Percentiles rank a stretch among this genome's conserved stretches.
Conservation (phyloP, 2,797 vertebrate genomes). For the Phylloscopus collybita region DNA sequence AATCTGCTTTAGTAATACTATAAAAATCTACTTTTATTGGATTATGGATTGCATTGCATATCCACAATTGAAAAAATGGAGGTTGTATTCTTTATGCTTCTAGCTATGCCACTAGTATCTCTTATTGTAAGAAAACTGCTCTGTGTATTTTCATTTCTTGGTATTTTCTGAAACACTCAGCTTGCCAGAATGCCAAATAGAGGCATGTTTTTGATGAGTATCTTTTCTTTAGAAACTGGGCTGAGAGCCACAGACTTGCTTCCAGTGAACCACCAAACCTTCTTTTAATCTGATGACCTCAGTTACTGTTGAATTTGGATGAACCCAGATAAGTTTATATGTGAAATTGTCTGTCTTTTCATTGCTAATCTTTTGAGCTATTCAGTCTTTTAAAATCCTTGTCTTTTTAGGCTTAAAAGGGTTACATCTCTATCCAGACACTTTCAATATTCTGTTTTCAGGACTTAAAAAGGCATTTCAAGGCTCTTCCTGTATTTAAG, state of each 20-base stretch:
- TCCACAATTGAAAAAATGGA: background rate
- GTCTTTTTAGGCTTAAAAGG: constrained; percentile 12
- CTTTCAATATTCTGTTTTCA: background rate
- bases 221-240: constrained; percentile 54
- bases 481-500: background rate
- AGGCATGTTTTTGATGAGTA: constrained; percentile 38
- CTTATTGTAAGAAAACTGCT: background rate
- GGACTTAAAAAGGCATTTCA: background rate
- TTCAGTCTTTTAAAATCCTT: constrained; percentile 22
- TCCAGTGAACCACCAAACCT: constrained; percentile 40
- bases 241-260: constrained; percentile 34
- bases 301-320: constrained; percentile 56
- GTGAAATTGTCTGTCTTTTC: constrained; percentile 42
- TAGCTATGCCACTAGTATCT: background rate
- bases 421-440: constrained; percentile 7
- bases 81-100: background rate
- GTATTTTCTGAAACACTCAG: background rate
- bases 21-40: background rate
- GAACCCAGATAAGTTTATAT: constrained; percentile 24
- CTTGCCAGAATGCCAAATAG: constrained; percentile 45
- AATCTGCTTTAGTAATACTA: background rate
- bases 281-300: constrained; percentile 43
- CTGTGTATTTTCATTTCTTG: background rate
- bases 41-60: background rate
- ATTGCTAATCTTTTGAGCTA: constrained; percentile 34